These are phyloP conservation scores for Platanista minor DNA, from an alignment of 2,113 vertebrate genomes.

Conservation along the genomic window DNA sequence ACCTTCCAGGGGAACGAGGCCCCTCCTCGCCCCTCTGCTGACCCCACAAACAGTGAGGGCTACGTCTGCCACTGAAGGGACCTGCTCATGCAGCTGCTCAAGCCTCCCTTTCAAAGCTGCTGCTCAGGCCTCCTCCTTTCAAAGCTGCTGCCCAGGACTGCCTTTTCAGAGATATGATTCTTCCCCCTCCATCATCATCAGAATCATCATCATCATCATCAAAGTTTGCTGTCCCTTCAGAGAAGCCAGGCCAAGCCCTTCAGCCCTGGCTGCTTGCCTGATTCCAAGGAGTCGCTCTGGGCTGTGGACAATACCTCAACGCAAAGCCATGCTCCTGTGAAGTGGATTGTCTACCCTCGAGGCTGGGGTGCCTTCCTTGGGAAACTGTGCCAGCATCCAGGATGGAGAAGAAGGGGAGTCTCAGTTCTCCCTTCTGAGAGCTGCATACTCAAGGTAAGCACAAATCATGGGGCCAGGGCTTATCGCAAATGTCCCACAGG, in stretches of 20 bases:
- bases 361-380: background rate
- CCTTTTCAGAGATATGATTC: background rate
- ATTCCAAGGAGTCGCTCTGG: background rate
- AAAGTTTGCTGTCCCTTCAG: background rate
- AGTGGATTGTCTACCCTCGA: background rate
- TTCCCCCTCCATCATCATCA: background rate
- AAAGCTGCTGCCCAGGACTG: background rate
- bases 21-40: background rate
- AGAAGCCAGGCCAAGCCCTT: background rate
- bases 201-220: background rate
- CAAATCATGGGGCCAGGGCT: background rate
- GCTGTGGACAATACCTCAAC: background rate
- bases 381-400: background rate
- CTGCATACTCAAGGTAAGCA: background rate
- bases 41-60: background rate
- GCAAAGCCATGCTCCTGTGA: background rate
- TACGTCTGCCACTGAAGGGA: background rate
- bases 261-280: background rate
- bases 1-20: background rate
- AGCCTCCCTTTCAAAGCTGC: background rate
- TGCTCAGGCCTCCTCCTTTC: background rate
- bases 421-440: background rate
- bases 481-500: background rate
- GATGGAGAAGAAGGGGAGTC: background rate
- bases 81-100: background rate